Percentiles rank a stretch among this genome's conserved stretches.
Evolutionary conservation across 2,888 invertebrate genomes (phyloP).

Genomic region (Calameuta idolon): DNA sequence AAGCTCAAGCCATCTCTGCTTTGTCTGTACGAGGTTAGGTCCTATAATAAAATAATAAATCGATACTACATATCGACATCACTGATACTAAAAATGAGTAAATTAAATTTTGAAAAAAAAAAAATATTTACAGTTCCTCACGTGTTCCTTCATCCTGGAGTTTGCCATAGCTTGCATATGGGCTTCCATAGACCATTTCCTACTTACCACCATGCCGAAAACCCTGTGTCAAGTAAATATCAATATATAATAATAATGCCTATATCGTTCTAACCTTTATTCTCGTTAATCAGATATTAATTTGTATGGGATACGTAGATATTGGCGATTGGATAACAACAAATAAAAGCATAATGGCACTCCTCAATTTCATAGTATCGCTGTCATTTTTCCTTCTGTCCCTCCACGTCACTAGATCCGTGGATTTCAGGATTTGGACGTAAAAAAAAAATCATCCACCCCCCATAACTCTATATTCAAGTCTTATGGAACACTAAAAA

Average conservation of each 20-base stretch:
- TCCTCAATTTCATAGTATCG: slow-evolving; percentile 37
- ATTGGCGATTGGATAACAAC: slow-evolving; percentile 24
- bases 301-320: not conserved
- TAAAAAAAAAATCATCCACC: slow-evolving; percentile 23
- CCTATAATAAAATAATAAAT: not conserved
- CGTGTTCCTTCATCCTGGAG: slow-evolving; percentile 53
- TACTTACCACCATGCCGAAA: slow-evolving; percentile 45
- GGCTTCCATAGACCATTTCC: slow-evolving; percentile 53
- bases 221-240: slow-evolving; percentile 44
- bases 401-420: slow-evolving; percentile 46
- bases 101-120: not conserved
- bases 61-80: no score
- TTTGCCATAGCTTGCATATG: slow-evolving; percentile 54
- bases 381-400: slow-evolving; percentile 41
- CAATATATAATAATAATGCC: slow-evolving; percentile 7
- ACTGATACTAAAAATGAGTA: not conserved
- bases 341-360: slow-evolving; percentile 33
- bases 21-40: slow-evolving; percentile 48
- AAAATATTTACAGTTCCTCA: slow-evolving; percentile 46
- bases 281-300: not conserved
- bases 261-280: not conserved
- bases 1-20: slow-evolving; percentile 40
- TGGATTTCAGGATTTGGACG: slow-evolving; percentile 45
- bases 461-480: not conserved
- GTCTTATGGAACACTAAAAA: not conserved